These are phyloP conservation scores for Isaurus tuberculatus DNA, from an alignment of 92 coral and sea anemone species.

Conservation along the genomic window DNA sequence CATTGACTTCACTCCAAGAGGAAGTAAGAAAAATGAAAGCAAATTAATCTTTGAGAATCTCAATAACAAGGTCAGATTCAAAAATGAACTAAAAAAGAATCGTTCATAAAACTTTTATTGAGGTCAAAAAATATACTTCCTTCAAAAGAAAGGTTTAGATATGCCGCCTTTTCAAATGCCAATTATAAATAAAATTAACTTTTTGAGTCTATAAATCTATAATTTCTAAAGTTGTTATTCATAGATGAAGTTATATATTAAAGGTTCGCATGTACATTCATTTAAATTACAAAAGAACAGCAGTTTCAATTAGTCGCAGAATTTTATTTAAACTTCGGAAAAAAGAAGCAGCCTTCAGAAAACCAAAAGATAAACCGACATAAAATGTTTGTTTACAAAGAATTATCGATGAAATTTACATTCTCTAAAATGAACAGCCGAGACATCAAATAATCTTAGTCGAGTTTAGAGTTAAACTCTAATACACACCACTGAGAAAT, in stretches of 20 bases:
- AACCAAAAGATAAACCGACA: too few relatives aligned
- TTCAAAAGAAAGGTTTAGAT: neutral
- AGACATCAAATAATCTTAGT: too few relatives aligned
- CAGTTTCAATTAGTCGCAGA: too few relatives aligned
- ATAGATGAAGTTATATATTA: neutral
- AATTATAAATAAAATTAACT: conserved; percentile 7
- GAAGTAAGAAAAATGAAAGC: conserved; percentile 40
- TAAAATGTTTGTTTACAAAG: too few relatives aligned
- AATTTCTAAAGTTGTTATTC: neutral
- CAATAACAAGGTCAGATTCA: conserved; percentile 2
- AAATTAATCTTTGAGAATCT: conserved; percentile 28
- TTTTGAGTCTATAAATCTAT: neutral
- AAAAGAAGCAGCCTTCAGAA: too few relatives aligned
- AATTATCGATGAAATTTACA: too few relatives aligned
- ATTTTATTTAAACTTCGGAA: too few relatives aligned
- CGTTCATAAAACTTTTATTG: conserved; percentile 32
- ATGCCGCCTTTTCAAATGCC: conserved; percentile 6
- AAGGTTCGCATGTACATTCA: neutral
- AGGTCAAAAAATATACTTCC: conserved; percentile 43
- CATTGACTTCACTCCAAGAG: conserved; percentile 40
- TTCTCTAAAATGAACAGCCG: too few relatives aligned
- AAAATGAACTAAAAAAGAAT: conserved; percentile 18
- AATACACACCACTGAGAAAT: too few relatives aligned
- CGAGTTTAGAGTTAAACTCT: too few relatives aligned
- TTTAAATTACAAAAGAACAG: neutral